These are phyloP conservation scores for Machaerirhynchus nigripectus DNA, from an alignment of 2,113 vertebrate genomes.

Conservation along the genomic window DNA sequence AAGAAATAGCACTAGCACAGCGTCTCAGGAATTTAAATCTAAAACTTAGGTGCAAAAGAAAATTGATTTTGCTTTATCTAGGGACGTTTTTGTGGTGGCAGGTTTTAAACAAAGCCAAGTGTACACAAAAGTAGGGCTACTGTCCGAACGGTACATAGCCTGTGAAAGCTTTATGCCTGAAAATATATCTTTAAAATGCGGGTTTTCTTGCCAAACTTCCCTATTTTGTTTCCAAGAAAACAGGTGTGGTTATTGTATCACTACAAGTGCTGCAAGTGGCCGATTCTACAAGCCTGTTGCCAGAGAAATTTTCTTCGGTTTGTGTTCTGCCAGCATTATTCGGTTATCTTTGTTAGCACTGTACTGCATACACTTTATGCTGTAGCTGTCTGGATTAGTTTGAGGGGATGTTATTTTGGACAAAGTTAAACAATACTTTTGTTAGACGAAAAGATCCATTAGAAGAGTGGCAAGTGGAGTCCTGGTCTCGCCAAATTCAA, in stretches of 20 bases:
- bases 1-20: fast-evolving
- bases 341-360: neutral
- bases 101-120: neutral
- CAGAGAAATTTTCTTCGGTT: neutral
- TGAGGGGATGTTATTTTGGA: neutral
- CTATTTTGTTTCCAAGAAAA: neutral
- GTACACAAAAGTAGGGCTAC: neutral
- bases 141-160: neutral
- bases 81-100: fast-evolving
- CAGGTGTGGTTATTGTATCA: too few relatives aligned
- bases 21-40: neutral
- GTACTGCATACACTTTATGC: neutral
- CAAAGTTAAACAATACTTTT: neutral
- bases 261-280: neutral
- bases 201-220: neutral
- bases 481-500: neutral
- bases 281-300: neutral
- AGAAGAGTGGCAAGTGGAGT: neutral
- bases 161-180: neutral
- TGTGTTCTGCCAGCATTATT: neutral
- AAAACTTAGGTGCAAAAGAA: too few relatives aligned
- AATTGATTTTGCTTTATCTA: fast-evolving
- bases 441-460: neutral
- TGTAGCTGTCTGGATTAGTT: neutral
- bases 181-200: neutral